Evolutionary conservation across 2,113 vertebrate genomes (phyloP).

Genomic region (Apistogramma diplotaenia): DNA sequence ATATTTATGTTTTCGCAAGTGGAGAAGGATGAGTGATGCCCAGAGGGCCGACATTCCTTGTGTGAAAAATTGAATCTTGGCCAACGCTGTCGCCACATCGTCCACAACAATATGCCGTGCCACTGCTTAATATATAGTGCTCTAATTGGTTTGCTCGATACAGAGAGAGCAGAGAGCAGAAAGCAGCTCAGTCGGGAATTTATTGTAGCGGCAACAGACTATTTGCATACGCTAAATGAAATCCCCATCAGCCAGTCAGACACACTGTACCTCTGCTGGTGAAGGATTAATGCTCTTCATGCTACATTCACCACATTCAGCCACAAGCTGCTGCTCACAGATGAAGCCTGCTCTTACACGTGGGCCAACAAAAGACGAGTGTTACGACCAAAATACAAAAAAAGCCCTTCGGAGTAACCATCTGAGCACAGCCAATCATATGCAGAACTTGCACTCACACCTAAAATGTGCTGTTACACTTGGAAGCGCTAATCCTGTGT

Average conservation of each 20-base stretch:
- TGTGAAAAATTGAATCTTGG: background rate
- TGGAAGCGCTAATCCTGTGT: slow-evolving; percentile 22
- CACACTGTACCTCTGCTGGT: slow-evolving; percentile 39
- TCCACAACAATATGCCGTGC: slow-evolving; percentile 1
- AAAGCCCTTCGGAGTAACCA: slow-evolving; percentile 32
- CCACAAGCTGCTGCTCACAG: slow-evolving; percentile 43
- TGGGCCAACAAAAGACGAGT: background rate
- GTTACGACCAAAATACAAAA: slow-evolving; percentile 25
- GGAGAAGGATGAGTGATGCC: background rate
- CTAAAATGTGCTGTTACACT: slow-evolving; percentile 27
- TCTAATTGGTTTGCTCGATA: slow-evolving; percentile 45
- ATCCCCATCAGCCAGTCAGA: slow-evolving; percentile 62
- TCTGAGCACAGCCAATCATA: slow-evolving; percentile 4
- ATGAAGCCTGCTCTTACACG: slow-evolving; percentile 14
- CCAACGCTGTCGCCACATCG: background rate
- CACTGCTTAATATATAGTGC: slow-evolving; percentile 12
- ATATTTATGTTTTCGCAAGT: background rate
- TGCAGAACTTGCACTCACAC: slow-evolving; percentile 11
- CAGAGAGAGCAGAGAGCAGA: background rate
- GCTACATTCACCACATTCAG: slow-evolving; percentile 53
- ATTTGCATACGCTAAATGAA: slow-evolving; percentile 73
- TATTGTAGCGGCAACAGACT: slow-evolving; percentile 38
- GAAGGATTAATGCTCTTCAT: slow-evolving; percentile 66
- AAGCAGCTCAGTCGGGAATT: slow-evolving; percentile 32
- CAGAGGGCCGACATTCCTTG: background rate